A percentile compares a stretch with the other conserved stretches of the same genome.
Evolutionary conservation across 2,113 vertebrate genomes (phyloP).

Genomic region (Aldabrachelys gigantea): DNA sequence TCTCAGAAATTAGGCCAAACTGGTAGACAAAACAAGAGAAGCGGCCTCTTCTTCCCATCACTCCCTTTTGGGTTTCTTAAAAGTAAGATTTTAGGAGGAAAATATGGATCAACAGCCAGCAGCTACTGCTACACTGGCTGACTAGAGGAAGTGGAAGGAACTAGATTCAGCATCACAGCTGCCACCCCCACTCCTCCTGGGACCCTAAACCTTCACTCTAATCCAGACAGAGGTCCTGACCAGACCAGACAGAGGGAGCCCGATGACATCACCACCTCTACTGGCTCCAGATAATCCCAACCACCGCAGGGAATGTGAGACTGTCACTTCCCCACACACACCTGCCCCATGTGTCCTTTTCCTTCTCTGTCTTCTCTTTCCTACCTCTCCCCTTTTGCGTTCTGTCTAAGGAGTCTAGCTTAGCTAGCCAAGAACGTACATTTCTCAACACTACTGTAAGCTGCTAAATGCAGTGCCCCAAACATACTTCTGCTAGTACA

Average conservation of each 20-base stretch:
- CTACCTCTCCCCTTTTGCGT: no score
- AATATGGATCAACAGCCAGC: not conserved
- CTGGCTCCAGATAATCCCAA: no score
- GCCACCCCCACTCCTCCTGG: no score
- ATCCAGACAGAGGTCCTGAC: no score
- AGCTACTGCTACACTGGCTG: not conserved
- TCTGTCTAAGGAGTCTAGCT: no score
- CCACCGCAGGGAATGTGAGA: no score
- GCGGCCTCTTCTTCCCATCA: not conserved
- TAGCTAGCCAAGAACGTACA: not conserved
- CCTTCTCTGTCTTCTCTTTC: no score
- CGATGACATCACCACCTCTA: no score
- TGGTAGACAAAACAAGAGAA: not conserved
- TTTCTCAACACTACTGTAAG: not conserved
- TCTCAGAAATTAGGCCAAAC: not conserved
- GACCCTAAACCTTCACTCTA: no score
- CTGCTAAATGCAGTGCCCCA: not conserved
- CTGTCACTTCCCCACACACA: no score
- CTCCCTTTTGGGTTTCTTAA: not conserved
- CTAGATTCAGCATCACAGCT: not conserved
- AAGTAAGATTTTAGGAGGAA: not conserved
- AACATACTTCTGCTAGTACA: not conserved
- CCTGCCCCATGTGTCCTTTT: no score
- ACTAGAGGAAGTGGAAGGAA: not conserved
- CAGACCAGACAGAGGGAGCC: no score